Conservation (phyloP, 1,140 invertebrate genomes). For the Rhynchophorus ferrugineus region DNA sequence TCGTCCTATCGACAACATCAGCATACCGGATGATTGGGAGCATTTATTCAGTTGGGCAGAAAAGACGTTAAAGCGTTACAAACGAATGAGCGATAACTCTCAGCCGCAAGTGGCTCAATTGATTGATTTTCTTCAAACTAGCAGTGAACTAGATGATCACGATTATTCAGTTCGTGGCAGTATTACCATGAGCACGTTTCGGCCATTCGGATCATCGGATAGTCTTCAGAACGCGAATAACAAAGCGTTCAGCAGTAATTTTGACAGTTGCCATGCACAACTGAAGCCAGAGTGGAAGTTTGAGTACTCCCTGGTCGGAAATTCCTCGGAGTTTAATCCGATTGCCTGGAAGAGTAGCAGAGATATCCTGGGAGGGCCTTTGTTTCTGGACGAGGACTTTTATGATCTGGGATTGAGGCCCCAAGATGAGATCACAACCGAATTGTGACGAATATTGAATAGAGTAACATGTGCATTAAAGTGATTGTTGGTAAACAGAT, state of each 20-base stretch:
- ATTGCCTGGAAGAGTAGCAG: constrained; percentile 37
- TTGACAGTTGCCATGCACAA: constrained; percentile 37
- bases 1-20: constrained; percentile 55
- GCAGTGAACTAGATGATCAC: constrained; percentile 31
- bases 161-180: constrained; percentile 29
- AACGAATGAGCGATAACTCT: constrained; percentile 50
- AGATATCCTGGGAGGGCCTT: constrained; percentile 44
- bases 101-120: constrained; percentile 52
- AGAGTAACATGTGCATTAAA: not conserved
- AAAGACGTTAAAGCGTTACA: constrained; percentile 61
- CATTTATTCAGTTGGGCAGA: constrained; percentile 66
- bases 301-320: constrained; percentile 41
- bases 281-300: constrained; percentile 52
- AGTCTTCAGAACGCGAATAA: constrained; percentile 43
- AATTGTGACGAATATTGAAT: constrained; percentile 47
- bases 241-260: constrained; percentile 34
- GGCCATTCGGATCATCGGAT: constrained; percentile 45
- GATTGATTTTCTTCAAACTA: constrained; percentile 56
- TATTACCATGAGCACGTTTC: constrained; percentile 48
- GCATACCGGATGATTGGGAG: constrained; percentile 70
- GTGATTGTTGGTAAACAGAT: too few species aligned
- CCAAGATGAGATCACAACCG: constrained; percentile 71
- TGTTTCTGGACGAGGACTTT: constrained; percentile 64
- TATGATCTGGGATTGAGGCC: constrained; percentile 64
- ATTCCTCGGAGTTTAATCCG: constrained; percentile 53